Evolutionary conservation across 2,797 vertebrate species (phyloP).

Genomic region (Gymnodraco acuticeps): DNA sequence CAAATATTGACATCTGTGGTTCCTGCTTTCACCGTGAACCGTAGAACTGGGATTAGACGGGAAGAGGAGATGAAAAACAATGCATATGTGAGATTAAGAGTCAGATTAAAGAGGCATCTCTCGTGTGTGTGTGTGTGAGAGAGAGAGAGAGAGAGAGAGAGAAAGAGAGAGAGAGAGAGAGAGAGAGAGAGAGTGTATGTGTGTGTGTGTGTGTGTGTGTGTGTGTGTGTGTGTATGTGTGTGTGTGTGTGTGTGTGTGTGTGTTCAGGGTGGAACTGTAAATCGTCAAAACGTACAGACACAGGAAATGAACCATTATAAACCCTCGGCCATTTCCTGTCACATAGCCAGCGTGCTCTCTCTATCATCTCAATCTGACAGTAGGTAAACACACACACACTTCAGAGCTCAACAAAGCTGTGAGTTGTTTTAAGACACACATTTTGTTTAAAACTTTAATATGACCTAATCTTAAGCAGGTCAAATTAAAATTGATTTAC

Average conservation of each 20-base stretch:
- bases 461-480: too few species aligned
- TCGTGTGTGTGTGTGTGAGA: not conserved
- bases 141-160: too few species aligned
- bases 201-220: too few species aligned
- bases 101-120: conserved; percentile 30
- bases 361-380: conserved; percentile 56
- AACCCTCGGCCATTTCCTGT: conserved; percentile 59
- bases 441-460: too few species aligned
- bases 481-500: too few species aligned
- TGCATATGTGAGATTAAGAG: conserved; percentile 26
- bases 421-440: not conserved
- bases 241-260: too few species aligned
- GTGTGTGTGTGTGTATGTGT: too few species aligned
- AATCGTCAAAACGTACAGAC: not conserved
- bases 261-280: not conserved
- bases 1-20: not conserved
- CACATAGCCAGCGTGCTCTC: conserved; percentile 36
- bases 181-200: too few species aligned
- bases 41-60: conserved; percentile 10
- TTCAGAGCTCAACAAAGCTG: not conserved
- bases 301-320: conserved; percentile 61
- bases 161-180: too few species aligned
- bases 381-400: not conserved
- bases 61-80: not conserved
- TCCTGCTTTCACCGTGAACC: not conserved